Evolutionary conservation across 2,888 invertebrate genomes (phyloP), one percentile per base, ranked within the genome.

Genomic region (Crepidodera aurea): DNA sequence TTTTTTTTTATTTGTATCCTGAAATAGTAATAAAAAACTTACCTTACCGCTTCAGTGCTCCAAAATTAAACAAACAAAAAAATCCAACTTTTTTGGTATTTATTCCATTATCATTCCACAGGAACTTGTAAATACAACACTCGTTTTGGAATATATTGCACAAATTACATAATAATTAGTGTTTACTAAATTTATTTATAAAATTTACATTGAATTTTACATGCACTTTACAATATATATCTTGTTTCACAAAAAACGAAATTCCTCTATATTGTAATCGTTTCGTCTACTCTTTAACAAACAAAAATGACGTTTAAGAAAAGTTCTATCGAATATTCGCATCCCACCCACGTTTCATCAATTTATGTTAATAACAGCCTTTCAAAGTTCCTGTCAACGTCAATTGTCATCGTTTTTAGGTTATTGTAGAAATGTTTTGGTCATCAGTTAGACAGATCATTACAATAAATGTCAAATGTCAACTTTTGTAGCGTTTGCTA

Each of bases 171-270:
- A 56, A 7, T 55, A 50, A 22, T 44, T 27, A 40, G 27, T 42
- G 51, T 51, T 55, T 51, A 42, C 51, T 29, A 51, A 15, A 2
- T 65, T 62, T 62, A 60, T 65, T 65, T 69, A 69, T 66, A 70
- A 70, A 70, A 70, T 68, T 64, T 69, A 69, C 69, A 69, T 67
- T 48, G 61, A 61, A 68, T 61, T 68, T 67, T 40, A 56, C 67
- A 66, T 67, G 63, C 64, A 67, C 66, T 65, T 44, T 64, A 51
- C 51, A 57, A 58, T 58, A 46, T 42, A 29, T 44, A 39, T 18
- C 15, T 34, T 44, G 6, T 25, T 42, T 40, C 50, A 55, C 15
- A 51, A 16, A 50, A 22, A 61, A 22, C 46, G 32, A 18, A 29
- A 34, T 13, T 40, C 50, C 34, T 16, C 51, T 53, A 53, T 48